Conservation (phyloP, 1,140 invertebrate species). For the Euura lappo region DNA sequence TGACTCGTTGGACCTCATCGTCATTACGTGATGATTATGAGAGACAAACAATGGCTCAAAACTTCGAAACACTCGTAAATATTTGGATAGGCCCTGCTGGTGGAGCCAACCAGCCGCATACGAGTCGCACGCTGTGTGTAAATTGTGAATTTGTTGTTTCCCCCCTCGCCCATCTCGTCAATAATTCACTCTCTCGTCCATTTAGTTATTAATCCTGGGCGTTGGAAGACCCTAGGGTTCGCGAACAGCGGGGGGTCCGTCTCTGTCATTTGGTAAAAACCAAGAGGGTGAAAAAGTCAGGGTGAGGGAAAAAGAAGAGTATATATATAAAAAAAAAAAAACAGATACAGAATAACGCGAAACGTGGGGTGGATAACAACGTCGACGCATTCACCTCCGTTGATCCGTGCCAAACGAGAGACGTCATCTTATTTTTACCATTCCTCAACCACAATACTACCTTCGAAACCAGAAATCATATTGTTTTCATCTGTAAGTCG, state of each 20-base stretch:
- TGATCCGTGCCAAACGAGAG: too few relatives aligned
- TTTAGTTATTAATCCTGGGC: neutral
- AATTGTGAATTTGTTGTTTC: conserved; percentile 1
- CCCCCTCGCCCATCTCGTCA: neutral
- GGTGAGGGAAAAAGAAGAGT: neutral
- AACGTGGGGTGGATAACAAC: neutral
- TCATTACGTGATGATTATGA: neutral
- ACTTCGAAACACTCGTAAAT: neutral
- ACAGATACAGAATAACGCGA: neutral
- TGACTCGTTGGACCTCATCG: too few relatives aligned
- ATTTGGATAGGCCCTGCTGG: neutral
- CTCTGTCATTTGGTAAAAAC: neutral
- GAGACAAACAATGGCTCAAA: neutral
- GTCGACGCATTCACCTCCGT: neutral
- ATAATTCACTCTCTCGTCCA: conserved; percentile 1
- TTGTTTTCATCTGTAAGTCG: too few relatives aligned
- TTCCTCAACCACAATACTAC: too few relatives aligned
- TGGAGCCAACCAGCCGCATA: neutral
- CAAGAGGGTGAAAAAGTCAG: neutral
- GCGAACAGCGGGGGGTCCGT: neutral
- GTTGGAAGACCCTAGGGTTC: neutral
- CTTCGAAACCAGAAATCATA: too few relatives aligned
- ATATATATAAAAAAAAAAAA: neutral
- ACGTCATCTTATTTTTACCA: too few relatives aligned
- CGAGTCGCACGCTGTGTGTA: neutral